Conservation (phyloP, 2,113 vertebrate genomes). For the Amphiprion percula region DNA sequence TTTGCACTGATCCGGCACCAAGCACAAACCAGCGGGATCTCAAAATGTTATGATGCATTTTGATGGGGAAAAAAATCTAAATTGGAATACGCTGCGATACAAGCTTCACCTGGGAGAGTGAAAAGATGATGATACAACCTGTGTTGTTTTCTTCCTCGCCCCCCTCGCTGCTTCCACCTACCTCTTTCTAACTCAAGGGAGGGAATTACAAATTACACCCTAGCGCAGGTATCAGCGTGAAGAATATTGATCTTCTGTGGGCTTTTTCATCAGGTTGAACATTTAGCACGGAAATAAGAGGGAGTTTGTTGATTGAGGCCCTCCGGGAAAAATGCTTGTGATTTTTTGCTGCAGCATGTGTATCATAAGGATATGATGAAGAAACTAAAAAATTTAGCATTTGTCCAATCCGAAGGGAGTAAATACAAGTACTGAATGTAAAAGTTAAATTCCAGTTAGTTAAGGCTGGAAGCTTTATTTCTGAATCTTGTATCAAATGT, state of each 20-base stretch:
- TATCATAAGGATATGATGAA: conserved; percentile 8
- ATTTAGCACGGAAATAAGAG: conserved; percentile 25
- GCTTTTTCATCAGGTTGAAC: conserved; percentile 25
- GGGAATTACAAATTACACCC: conserved; percentile 43
- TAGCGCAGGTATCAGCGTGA: background rate
- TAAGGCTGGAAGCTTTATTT: background rate
- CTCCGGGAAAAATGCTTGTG: conserved; percentile 6
- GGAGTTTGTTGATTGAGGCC: conserved; percentile 20
- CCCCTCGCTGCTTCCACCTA: conserved; percentile 16
- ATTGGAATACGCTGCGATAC: conserved; percentile 42
- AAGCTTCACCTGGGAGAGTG: conserved; percentile 27
- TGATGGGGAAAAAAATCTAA: conserved; percentile 44
- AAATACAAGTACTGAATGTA: background rate
- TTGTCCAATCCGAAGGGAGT: background rate
- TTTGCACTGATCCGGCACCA: conserved; percentile 27
- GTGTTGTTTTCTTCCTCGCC: conserved; percentile 3
- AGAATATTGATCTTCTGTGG: conserved; percentile 45
- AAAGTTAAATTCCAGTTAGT: background rate
- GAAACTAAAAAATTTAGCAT: background rate
- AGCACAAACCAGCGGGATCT: conserved; percentile 25
- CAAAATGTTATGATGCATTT: conserved; percentile 8
- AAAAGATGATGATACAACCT: conserved; percentile 39
- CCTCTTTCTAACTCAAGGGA: conserved; percentile 6
- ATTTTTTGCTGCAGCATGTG: conserved; percentile 7
- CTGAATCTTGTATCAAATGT: background rate